phyloP scores from a whole-genome alignment of 1,140 invertebrate genomes.

The Pteromalus puparum region DNA sequence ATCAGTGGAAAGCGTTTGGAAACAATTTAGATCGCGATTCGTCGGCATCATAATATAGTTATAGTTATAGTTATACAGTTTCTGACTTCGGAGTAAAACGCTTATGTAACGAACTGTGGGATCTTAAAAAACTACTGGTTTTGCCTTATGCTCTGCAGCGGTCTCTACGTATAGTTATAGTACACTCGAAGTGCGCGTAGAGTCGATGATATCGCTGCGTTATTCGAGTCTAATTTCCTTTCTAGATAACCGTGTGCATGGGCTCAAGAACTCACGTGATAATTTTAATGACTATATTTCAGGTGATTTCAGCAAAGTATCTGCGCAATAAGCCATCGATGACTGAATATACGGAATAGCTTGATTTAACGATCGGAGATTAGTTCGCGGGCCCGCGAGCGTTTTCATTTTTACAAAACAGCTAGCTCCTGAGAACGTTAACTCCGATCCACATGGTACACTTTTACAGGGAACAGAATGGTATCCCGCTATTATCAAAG shows the following conservation, averaged over 20 bases:
- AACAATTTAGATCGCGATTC: neutral
- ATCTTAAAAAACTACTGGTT: neutral
- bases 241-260: neutral
- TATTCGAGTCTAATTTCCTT: neutral
- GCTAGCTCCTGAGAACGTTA: too few species aligned
- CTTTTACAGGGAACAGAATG: too few species aligned
- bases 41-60: neutral
- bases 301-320: neutral
- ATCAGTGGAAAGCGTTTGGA: neutral
- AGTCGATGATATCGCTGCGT: neutral
- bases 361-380: too few species aligned
- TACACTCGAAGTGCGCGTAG: too few species aligned
- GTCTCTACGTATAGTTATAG: too few species aligned
- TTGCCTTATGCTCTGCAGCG: neutral
- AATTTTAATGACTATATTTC: constrained; percentile 5
- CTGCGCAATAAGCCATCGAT: too few species aligned
- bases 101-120: neutral
- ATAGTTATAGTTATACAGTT: neutral
- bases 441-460: too few species aligned
- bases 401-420: too few species aligned
- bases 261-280: neutral
- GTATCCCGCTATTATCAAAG: too few species aligned
- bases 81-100: neutral
- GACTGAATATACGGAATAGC: too few species aligned
- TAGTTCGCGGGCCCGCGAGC: too few species aligned